phyloP scores from a whole-genome alignment of 35 echinoderm and acorn worm genomes.

The Heliocidaris erythrogramma region DNA sequence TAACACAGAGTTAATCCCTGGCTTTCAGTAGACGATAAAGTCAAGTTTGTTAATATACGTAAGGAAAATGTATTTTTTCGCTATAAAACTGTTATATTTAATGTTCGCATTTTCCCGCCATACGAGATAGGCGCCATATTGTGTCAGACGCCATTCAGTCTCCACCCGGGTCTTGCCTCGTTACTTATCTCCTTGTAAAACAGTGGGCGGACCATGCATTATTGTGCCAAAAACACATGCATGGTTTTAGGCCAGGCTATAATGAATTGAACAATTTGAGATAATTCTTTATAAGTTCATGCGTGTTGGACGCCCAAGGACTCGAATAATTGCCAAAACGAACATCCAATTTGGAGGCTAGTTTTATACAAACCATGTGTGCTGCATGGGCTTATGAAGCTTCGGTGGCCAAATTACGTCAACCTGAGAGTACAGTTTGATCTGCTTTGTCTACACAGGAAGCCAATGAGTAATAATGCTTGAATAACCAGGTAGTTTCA shows the following conservation, averaged over 20 bases:
- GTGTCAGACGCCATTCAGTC: not conserved
- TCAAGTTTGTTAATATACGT: too few relatives aligned
- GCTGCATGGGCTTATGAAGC: not conserved
- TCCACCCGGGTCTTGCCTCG: not conserved
- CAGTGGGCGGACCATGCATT: not conserved
- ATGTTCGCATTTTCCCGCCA: not conserved
- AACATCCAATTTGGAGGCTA: not conserved
- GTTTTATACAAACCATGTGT: not conserved
- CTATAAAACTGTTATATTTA: too few relatives aligned
- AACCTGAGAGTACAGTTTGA: not conserved
- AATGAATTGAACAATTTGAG: not conserved
- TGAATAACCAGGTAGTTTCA: not conserved
- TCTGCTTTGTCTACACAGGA: not conserved
- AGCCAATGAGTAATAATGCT: not conserved
- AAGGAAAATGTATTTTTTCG: too few relatives aligned
- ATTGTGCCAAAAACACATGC: not conserved
- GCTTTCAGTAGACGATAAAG: too few relatives aligned
- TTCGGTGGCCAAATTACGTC: not conserved
- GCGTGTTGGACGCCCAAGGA: too few relatives aligned
- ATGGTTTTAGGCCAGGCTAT: not conserved
- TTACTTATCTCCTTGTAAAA: not conserved
- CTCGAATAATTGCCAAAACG: not conserved
- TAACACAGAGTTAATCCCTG: too few relatives aligned
- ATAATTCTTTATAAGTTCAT: not conserved
- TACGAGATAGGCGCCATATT: not conserved